A percentile compares a stretch with the other conserved stretches of the same genome.
Evolutionary conservation across 2,888 invertebrate genomes (phyloP).

Genomic region (Augiades crinisus): DNA sequence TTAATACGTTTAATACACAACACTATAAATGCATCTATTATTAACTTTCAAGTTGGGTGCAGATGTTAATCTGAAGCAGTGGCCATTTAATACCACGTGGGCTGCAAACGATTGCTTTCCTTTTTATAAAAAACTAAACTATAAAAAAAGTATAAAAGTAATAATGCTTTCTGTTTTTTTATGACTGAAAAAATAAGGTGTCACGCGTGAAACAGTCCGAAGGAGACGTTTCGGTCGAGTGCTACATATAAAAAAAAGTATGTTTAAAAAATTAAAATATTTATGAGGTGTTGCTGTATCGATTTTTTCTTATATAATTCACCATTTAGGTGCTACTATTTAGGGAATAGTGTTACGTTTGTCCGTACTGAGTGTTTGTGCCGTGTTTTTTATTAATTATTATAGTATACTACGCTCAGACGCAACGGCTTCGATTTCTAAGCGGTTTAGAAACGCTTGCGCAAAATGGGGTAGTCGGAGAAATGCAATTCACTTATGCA

Average conservation of each 20-base stretch:
- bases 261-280: conserved; percentile 36
- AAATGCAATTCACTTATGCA: not conserved
- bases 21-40: too few relatives aligned
- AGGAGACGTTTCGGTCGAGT: conserved; percentile 29
- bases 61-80: too few relatives aligned
- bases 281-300: conserved; percentile 48
- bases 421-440: conserved; percentile 21
- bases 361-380: conserved; percentile 39
- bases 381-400: conserved; percentile 30
- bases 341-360: conserved; percentile 52
- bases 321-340: conserved; percentile 74
- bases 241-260: conserved; percentile 30
- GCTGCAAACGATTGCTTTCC: too few relatives aligned
- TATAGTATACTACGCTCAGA: conserved; percentile 4
- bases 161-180: too few relatives aligned
- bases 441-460: conserved; percentile 22
- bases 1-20: too few relatives aligned
- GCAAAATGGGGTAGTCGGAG: conserved; percentile 6
- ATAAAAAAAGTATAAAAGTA: too few relatives aligned
- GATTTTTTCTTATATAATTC: conserved; percentile 46
- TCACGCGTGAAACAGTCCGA: conserved; percentile 8
- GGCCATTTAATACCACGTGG: too few relatives aligned
- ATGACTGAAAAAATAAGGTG: not conserved
- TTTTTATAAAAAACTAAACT: too few relatives aligned
- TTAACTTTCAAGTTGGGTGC: too few relatives aligned